Evolutionary conservation across 2,888 invertebrate genomes (phyloP).

Genomic region (Orthosia cruda): DNA sequence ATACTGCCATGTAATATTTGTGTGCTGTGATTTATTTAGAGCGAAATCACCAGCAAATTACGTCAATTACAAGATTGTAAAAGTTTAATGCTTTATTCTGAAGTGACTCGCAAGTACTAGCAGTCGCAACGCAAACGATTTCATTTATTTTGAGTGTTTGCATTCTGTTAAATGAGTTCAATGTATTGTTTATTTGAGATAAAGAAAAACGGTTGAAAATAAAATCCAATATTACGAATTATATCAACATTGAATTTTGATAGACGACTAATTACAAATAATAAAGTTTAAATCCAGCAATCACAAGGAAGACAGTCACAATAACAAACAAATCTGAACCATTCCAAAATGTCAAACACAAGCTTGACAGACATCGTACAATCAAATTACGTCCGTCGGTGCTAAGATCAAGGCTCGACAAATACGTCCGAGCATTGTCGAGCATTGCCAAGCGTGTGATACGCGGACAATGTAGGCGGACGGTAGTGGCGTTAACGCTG

Average conservation of each 20-base stretch:
- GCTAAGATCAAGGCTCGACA: constrained; percentile 69
- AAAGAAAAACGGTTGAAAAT: background rate
- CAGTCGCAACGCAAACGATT: too few species aligned
- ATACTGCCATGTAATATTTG: constrained; percentile 32
- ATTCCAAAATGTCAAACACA: constrained; percentile 35
- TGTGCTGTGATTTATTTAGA: constrained; percentile 27
- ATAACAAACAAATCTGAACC: constrained; percentile 5
- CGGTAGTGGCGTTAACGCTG: constrained; percentile 75
- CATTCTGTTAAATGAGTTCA: background rate
- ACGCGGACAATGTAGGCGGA: constrained; percentile 73
- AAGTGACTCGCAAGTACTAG: background rate
- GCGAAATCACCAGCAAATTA: constrained; percentile 12
- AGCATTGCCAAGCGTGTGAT: constrained; percentile 66
- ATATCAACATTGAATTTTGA: background rate
- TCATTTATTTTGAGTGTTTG: background rate
- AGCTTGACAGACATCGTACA: constrained; percentile 53
- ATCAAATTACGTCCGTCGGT: constrained; percentile 51
- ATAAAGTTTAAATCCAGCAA: background rate
- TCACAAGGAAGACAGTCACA: constrained; percentile 1
- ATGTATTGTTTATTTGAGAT: background rate
- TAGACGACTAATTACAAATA: background rate
- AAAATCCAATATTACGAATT: background rate
- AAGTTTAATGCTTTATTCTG: background rate
- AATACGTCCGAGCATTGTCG: constrained; percentile 54
- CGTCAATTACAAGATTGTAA: constrained; percentile 1